Base-by-base conservation (phyloP, 2,797 vertebrate species). In the Simalia tracyae region DNA sequence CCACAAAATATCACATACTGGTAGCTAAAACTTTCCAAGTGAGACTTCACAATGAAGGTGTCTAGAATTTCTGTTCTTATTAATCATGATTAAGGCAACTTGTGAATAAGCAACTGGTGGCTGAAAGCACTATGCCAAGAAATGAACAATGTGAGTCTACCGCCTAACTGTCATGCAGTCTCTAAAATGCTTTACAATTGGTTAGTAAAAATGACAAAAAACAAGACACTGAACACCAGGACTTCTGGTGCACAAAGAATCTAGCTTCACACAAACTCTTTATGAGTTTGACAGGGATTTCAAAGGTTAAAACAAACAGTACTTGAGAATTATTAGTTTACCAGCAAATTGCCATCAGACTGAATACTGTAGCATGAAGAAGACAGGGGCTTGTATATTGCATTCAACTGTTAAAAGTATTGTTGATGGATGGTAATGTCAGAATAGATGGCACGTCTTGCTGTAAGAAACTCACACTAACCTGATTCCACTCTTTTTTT, bases 171-270 rank as follows among this genome's bases (percentile, higher is more conserved):
- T 89, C 89, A 59, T 3, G 46, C 91, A 91, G 19, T 95, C 50
- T 54, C 81, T 84, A 93, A 81, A 92, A 56, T 12, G 1, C 0
- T 0, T 57, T 84, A 19, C 92, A 95, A 94, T 88, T 93, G 64
- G 26, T 89, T 92, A 90, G 93, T 86, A 93, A 92, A 92, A 94
- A 86, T 60, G 90, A 90, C 64, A 91, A 60, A 54, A 95, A 91
- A 93, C 57, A 91, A 94, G 86, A 90, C 22, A 28, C 12, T 17
- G 14, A 96, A 91, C 89, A 89, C 68, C 56, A 50, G 81, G 64
- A 17, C 54, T 90, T 92, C 84, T 92, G 86, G 90, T 0, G 5
- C 54, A 31, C 76, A 76, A 14, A 76, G 66, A 86, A 85, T 50
- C 0, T 0, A 9, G 2, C 87, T 94, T 92, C 91, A 60, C 85